Evolutionary conservation across 2,888 invertebrate species (phyloP).

Genomic region (Polyploca ridens): DNA sequence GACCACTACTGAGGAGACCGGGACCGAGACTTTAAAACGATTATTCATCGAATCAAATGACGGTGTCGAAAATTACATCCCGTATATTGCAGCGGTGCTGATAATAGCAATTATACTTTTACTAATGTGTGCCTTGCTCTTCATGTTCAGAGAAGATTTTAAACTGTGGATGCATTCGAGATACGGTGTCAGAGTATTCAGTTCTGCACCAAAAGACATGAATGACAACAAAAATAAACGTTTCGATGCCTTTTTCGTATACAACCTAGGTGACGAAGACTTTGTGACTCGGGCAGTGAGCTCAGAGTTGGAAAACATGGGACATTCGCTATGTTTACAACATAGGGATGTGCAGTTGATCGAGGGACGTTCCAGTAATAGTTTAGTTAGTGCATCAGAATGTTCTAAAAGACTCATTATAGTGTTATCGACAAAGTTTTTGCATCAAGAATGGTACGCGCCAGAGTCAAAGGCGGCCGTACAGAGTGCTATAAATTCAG

Average conservation of each 20-base stretch:
- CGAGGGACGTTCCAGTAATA: slow-evolving; percentile 83
- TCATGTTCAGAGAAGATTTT: slow-evolving; percentile 91
- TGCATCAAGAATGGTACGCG: slow-evolving; percentile 93
- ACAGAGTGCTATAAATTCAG: slow-evolving; percentile 87
- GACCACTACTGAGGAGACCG: slow-evolving; percentile 86
- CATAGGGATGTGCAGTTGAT: slow-evolving; percentile 86
- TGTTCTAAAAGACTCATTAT: slow-evolving; percentile 90
- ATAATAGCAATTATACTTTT: slow-evolving; percentile 88
- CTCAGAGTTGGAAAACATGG: slow-evolving; percentile 89
- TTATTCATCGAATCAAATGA: slow-evolving; percentile 86
- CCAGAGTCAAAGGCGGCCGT: slow-evolving; percentile 93
- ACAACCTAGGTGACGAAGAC: slow-evolving; percentile 92
- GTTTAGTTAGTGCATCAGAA: slow-evolving; percentile 83
- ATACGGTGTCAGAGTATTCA: slow-evolving; percentile 90
- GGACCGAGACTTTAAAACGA: slow-evolving; percentile 82
- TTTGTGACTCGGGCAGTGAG: slow-evolving; percentile 88
- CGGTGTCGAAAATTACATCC: slow-evolving; percentile 89
- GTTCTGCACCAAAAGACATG: slow-evolving; percentile 83
- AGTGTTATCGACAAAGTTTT: slow-evolving; percentile 91
- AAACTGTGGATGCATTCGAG: slow-evolving; percentile 91
- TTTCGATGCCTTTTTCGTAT: slow-evolving; percentile 95
- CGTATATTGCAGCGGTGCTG: slow-evolving; percentile 88
- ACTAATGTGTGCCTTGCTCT: slow-evolving; percentile 87
- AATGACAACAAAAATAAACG: slow-evolving; percentile 87
- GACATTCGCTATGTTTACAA: slow-evolving; percentile 87